Conservation (phyloP, 2,888 invertebrate species). For the Trichopoda pennipes region DNA sequence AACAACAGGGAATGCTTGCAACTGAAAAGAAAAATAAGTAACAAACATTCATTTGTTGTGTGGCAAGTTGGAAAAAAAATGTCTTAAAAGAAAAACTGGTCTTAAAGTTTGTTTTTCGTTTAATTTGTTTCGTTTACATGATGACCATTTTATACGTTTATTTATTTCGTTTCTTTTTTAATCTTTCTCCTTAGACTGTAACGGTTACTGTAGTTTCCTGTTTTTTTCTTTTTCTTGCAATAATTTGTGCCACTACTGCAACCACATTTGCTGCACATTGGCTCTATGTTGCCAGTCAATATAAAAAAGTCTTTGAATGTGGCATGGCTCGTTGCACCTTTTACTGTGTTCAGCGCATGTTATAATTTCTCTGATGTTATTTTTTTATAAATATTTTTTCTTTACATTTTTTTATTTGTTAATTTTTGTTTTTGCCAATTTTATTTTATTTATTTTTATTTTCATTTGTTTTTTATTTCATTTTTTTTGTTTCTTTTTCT, state of each 20-base stretch:
- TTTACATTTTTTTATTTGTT: not conserved
- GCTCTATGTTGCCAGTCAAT: not conserved
- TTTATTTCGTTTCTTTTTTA: constrained; percentile 15
- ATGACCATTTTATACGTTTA: constrained; percentile 24
- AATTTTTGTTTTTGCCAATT: not conserved
- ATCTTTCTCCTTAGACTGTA: constrained; percentile 33
- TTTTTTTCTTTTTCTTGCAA: too few relatives aligned
- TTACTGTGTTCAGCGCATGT: constrained; percentile 50
- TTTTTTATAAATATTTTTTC: not conserved
- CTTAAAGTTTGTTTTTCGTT: constrained; percentile 46
- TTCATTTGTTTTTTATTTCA: not conserved
- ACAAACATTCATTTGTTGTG: not conserved
- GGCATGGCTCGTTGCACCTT: constrained; percentile 53
- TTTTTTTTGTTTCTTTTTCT: constrained; percentile 22
- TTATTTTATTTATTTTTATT: too few relatives aligned
- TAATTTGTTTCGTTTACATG: constrained; percentile 6
- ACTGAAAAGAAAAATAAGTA: not conserved
- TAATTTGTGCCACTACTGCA: constrained; percentile 43
- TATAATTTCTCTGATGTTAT: constrained; percentile 56
- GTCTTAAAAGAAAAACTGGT: constrained; percentile 53
- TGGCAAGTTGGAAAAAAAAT: constrained; percentile 7
- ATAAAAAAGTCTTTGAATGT: not conserved
- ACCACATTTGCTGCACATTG: constrained; percentile 19
- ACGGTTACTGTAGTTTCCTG: constrained; percentile 67
- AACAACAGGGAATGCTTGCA: not conserved